Evolutionary conservation across 92 coral and sea anemone species (phyloP).

Genomic region (Desmophyllum pertusum): DNA sequence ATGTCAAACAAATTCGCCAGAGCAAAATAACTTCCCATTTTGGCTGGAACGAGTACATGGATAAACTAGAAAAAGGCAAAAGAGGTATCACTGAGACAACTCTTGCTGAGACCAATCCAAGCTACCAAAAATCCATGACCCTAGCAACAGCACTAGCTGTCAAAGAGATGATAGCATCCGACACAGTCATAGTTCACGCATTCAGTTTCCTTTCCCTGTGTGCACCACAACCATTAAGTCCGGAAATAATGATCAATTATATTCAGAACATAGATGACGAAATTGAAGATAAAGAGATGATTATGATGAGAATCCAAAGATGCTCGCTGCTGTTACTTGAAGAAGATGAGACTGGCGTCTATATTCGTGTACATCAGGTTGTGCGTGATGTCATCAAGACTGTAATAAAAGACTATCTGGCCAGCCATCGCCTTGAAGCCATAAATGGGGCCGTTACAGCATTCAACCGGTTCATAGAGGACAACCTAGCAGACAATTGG

Average conservation of each 20-base stretch:
- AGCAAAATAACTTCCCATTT: not conserved
- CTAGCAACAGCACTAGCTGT: conserved; percentile 49
- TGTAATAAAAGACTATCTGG: not conserved
- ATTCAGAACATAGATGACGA: conserved; percentile 10
- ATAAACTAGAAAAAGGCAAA: not conserved
- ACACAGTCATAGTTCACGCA: conserved; percentile 5
- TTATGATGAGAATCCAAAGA: conserved; percentile 23
- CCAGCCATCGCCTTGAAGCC: not conserved
- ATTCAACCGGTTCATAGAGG: conserved; percentile 31
- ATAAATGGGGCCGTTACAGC: conserved; percentile 16
- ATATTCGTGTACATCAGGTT: conserved; percentile 41
- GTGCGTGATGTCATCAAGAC: conserved; percentile 31
- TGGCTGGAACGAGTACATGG: not conserved
- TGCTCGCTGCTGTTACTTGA: conserved; percentile 43
- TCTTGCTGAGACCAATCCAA: conserved; percentile 21
- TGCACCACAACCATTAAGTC: not conserved
- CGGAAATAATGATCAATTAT: not conserved
- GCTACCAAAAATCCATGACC: conserved; percentile 39
- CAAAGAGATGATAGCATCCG: not conserved
- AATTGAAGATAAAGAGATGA: conserved; percentile 26
- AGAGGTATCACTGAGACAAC: conserved; percentile 35
- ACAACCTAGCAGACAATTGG: conserved; percentile 3
- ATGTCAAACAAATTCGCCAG: not conserved
- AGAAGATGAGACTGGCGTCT: not conserved
- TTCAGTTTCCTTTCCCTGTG: not conserved